Percentiles rank a stretch among this genome's conserved stretches.
Conservation (phyloP, 2,113 vertebrate species). For the Zapornia atra region DNA sequence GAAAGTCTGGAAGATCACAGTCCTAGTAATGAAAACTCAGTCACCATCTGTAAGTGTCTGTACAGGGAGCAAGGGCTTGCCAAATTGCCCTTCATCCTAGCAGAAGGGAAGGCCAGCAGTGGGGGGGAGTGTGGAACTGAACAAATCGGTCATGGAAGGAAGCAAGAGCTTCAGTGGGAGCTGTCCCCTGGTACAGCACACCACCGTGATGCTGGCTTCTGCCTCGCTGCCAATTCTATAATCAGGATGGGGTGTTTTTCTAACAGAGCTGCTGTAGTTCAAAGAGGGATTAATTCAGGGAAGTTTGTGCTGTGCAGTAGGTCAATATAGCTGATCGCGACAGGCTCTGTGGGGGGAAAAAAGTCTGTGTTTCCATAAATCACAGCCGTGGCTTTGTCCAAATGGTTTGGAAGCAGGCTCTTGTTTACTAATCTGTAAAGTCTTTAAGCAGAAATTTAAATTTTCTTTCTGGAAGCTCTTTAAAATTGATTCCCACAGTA, state of each 20-base stretch:
- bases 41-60: constrained; percentile 23
- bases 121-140: not conserved
- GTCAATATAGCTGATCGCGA: constrained; percentile 5
- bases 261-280: not conserved
- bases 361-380: not conserved
- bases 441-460: constrained; percentile 28
- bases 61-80: not conserved
- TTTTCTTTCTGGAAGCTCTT: constrained; percentile 56
- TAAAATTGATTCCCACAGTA: constrained; percentile 48
- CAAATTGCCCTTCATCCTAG: not conserved
- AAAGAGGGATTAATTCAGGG: constrained; percentile 8
- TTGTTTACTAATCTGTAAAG: constrained; percentile 39
- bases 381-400: not conserved
- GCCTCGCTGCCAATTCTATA: not conserved
- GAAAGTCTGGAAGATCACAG: not conserved
- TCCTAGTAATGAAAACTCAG: not conserved
- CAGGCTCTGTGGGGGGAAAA: not conserved
- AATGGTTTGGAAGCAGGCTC: constrained; percentile 8
- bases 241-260: not conserved
- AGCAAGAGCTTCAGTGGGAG: not conserved
- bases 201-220: fast-evolving
- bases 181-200: not conserved
- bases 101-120: not conserved
- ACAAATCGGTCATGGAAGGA: not conserved
- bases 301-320: constrained; percentile 3